Conservation (phyloP, 2,113 vertebrate genomes). For the Gopherus flavomarginatus region DNA sequence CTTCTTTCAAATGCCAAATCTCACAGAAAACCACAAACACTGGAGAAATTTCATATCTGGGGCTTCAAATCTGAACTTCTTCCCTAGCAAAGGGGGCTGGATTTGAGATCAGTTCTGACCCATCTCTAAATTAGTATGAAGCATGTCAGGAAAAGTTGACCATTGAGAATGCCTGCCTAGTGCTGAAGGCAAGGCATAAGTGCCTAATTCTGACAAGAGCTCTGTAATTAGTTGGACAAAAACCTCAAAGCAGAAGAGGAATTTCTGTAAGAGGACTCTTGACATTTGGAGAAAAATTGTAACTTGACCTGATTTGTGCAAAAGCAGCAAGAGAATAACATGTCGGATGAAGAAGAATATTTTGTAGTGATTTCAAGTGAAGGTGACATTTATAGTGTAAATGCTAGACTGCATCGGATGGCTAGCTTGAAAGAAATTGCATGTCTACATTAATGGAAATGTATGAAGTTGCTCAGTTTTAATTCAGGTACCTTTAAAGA, state of each 20-base stretch:
- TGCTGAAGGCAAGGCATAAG: not conserved
- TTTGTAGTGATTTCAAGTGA: conserved; percentile 7
- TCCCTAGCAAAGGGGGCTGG: not conserved
- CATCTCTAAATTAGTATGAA: conserved; percentile 3
- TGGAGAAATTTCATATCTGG: not conserved
- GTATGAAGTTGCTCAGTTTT: conserved; percentile 3
- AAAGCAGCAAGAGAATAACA: conserved; percentile 47
- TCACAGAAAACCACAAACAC: not conserved
- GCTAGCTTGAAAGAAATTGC: conserved; percentile 26
- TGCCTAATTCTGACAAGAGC: not conserved
- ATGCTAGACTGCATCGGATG: not conserved
- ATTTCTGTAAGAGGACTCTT: not conserved
- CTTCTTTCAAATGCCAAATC: not conserved
- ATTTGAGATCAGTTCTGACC: not conserved
- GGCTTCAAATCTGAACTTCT: not conserved
- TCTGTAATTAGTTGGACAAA: conserved; percentile 4
- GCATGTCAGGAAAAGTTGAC: not conserved
- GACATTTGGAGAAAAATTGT: conserved; percentile 2
- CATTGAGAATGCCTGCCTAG: not conserved
- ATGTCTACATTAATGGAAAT: not conserved
- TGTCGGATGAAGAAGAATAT: conserved; percentile 3
- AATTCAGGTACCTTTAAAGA: not conserved
- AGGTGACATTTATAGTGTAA: conserved; percentile 20
- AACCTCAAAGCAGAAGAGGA: not conserved
- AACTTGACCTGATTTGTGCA: conserved; percentile 25